phyloP scores from a whole-genome alignment of 2,797 vertebrate genomes.

The Uromys caudimaculatus region DNA sequence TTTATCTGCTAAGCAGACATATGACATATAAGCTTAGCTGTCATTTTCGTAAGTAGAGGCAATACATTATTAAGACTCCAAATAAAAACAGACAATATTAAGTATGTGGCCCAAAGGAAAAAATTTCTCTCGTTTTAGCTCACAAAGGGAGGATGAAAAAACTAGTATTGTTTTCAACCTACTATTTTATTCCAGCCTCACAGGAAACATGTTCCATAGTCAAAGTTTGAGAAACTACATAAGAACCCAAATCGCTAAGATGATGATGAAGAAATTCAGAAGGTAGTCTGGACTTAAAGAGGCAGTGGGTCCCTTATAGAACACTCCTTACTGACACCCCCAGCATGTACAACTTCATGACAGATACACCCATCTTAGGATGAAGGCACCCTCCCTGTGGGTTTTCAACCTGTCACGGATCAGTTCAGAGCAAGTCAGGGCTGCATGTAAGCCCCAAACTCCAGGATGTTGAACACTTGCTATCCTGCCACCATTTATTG shows the following conservation, averaged over 20 bases:
- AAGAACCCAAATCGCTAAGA: not conserved
- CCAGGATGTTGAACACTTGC: not conserved
- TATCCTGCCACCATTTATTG: not conserved
- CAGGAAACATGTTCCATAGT: not conserved
- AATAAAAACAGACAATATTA: not conserved
- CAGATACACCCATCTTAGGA: not conserved
- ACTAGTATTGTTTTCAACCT: not conserved
- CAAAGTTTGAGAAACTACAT: conserved; percentile 14
- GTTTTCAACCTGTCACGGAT: not conserved
- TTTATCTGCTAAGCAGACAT: not conserved
- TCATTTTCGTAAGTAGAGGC: not conserved
- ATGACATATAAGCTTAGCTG: not conserved
- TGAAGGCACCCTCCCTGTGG: not conserved
- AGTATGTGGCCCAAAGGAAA: conserved; percentile 28
- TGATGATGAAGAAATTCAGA: not conserved
- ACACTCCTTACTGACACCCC: not conserved
- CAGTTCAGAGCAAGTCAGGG: not conserved
- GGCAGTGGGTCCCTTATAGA: not conserved
- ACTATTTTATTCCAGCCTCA: not conserved
- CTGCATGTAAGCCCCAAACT: conserved; percentile 5
- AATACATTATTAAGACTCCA: not conserved
- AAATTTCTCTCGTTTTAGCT: conserved; percentile 29
- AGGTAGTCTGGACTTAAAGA: not conserved
- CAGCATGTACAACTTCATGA: not conserved
- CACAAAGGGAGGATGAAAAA: conserved; percentile 1